These are phyloP conservation scores for Hetaerina americana DNA, from an alignment of 1,140 invertebrate species.

Conservation along the genomic window DNA sequence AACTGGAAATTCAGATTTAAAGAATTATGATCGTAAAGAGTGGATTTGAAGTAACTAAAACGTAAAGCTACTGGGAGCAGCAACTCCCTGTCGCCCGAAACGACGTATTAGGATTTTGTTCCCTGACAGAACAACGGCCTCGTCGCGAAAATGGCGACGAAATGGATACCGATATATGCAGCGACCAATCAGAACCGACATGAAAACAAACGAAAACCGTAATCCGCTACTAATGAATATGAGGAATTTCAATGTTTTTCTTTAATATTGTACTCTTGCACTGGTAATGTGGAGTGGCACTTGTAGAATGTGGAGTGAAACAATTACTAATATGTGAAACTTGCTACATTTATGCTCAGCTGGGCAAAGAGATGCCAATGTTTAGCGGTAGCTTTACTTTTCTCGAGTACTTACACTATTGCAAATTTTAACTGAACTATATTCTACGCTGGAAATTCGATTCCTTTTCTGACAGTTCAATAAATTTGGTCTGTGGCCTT, in stretches of 20 bases:
- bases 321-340: no score
- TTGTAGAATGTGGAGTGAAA: no score
- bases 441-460: no score
- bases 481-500: no score
- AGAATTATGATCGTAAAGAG: not conserved
- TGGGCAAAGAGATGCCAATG: no score
- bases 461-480: no score
- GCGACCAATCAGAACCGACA: not conserved
- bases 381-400: no score
- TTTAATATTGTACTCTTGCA: not conserved
- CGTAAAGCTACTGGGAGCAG: not conserved
- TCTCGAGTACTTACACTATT: no score
- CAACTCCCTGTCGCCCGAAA: not conserved
- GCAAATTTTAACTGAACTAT: no score
- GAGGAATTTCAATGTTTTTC: not conserved
- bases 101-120: not conserved
- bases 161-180: not conserved
- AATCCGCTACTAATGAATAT: not conserved
- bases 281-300: no score
- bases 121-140: not conserved
- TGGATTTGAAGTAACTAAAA: not conserved
- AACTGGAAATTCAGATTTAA: constrained; percentile 20
- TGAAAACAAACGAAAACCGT: not conserved
- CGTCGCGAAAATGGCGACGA: not conserved
- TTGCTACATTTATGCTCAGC: no score